Base-by-base conservation (phyloP, 2,113 vertebrate species). In the Pipa parva region DNA sequence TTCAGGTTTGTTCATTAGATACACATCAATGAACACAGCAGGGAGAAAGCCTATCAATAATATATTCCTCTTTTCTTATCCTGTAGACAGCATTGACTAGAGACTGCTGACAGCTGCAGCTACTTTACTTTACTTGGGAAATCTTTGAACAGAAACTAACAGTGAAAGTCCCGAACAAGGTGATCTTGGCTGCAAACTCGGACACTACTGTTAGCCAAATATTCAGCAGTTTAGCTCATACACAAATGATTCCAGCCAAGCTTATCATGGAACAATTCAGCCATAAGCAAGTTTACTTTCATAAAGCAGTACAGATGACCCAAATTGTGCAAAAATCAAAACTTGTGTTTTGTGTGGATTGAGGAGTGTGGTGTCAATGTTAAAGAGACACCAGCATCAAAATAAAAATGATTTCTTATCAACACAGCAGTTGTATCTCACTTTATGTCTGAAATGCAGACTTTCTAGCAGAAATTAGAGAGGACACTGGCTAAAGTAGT, bases 61-160 rank as follows among this genome's bases (percentile, higher is more conserved):
- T 50, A 67, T 58, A 59, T 37, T 51, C 29, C 45, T 51, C 24
- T 66, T 39, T 50, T 56, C n/a, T 61, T 20, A 26, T 59, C 20
- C 52, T 39, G 11, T 28, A 25, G 17, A 12, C 49, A 6, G 29
- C 9, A 21, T 52, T 52, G 46, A 59, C 31, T 11, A 42, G 56
- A 60, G 57, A 59, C 65, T 51, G 63, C 54, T 67, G 63, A 67
- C 55, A 66, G 56, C 55, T 68, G 64, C 63, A 49, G 39, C 55
- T 37, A 59, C 57, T 68, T 24, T 48, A 68, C 31, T 21, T 49
- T n/a, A 22, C 7, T 8, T 28, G 15, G 42, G n/a, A 22, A 28
- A 26, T 15, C 36, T 10, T 22, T 31, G 28, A 22, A 13, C 26
- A 62, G 48, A 63, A 17, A 17, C 6, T 12, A 37, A 22, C 15